A percentile compares a stretch with the other conserved stretches of the same genome.
Conservation (phyloP, 2,888 invertebrate genomes). For the Platerodrilus igneus region DNA sequence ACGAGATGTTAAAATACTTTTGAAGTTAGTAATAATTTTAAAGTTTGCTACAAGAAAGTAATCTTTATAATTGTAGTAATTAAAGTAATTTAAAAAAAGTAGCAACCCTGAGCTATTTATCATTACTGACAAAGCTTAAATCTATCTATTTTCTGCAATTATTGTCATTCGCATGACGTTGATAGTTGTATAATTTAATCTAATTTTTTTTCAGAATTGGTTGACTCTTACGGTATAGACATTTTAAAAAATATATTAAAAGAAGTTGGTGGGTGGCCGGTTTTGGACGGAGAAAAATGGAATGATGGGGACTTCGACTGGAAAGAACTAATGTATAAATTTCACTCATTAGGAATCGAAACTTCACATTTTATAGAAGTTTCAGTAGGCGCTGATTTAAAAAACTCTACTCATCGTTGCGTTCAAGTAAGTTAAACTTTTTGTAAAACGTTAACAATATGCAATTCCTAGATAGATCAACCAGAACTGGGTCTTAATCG, state of each 20-base stretch:
- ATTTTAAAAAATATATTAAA: conserved; percentile 49
- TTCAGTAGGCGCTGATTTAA: conserved; percentile 21
- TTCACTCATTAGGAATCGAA: conserved; percentile 20
- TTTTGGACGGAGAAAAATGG: conserved; percentile 69
- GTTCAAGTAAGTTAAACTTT: conserved; percentile 21
- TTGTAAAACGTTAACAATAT: conserved; percentile 1
- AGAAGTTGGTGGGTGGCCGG: conserved; percentile 84
- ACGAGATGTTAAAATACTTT: too few relatives aligned
- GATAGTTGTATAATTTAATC: not conserved
- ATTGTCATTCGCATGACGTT: not conserved
- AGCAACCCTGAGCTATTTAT: too few relatives aligned
- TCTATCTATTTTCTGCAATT: too few relatives aligned
- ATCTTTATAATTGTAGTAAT: too few relatives aligned
- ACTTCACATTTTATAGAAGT: conserved; percentile 20
- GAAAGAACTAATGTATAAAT: conserved; percentile 19
- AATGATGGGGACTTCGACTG: conserved; percentile 40
- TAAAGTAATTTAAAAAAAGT: too few relatives aligned
- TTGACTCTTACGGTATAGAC: conserved; percentile 65
- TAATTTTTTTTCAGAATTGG: conserved; percentile 65
- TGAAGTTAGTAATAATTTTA: too few relatives aligned
- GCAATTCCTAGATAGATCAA: conserved; percentile 29
- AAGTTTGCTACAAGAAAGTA: too few relatives aligned
- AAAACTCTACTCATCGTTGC: conserved; percentile 23
- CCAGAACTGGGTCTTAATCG: conserved; percentile 25
- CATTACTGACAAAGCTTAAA: too few relatives aligned